Base-by-base conservation (phyloP, 2,113 vertebrate species). In the Larimichthys crocea region DNA sequence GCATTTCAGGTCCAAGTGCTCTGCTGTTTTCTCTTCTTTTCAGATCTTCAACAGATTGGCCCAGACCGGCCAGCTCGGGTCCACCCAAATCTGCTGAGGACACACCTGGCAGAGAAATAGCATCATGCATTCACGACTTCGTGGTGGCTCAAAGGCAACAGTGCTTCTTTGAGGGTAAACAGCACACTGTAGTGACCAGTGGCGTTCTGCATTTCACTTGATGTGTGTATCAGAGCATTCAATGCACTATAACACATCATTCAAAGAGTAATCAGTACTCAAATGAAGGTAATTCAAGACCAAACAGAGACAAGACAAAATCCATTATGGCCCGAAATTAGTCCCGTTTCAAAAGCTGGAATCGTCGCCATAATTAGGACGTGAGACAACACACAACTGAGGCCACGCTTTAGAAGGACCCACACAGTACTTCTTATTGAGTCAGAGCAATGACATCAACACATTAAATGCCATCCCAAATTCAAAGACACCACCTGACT, bases 41-140 rank as follows among this genome's bases (percentile, higher is more conserved):
- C 69, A 60, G 74, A 63, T 92, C 87, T 67, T 81, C 80, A 85
- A 66, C 61, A 67, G 74, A 59, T 63, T 79, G 87, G 67, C 86
- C 88, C 77, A 81, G 72, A 86, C 61, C 31, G 76, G 82, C 81
- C 87, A 78, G 31, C 73, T 72, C 83, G 78, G 84, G 73, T 86
- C 79, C 82, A 60, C 82, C 87, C 85, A 91, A 83, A 66, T 90
- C 83, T 83, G 84, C 87, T 44, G 89, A 80, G 77, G 90, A 75
- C 64, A 67, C 84, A 93, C 91, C 92, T 94, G 88, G 79, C 89
- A 77, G 91, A 89, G 74, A 92, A 77, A 93, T 64, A 89, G 84
- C 86, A 89, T 82, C 83, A 91, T 79, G 85, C 63, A 86, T 75
- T 87, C 86, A 76, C 74, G 61, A 60, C 72, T 63, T 91, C 85